phyloP scores from a whole-genome alignment of 2,113 vertebrate genomes.

The Gulo gulo region DNA sequence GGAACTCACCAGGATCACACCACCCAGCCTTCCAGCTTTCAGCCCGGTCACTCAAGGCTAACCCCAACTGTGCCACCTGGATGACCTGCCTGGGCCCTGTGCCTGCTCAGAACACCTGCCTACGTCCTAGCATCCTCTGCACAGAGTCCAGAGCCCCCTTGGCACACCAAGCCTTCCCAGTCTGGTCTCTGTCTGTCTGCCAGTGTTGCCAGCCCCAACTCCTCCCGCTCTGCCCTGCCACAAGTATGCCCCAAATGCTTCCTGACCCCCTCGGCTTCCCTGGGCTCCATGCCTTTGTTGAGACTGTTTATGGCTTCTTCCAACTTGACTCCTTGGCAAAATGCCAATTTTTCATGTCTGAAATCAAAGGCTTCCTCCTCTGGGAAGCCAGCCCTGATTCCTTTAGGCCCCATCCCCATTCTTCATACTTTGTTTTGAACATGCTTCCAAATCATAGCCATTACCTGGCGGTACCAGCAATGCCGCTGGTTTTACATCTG shows the following conservation, averaged over 20 bases:
- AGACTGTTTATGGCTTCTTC: neutral
- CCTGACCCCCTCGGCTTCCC: neutral
- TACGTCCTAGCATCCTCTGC: neutral
- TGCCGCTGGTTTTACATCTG: neutral
- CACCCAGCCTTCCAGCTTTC: neutral
- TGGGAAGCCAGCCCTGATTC: neutral
- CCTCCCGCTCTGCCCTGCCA: fast-evolving
- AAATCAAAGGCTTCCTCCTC: neutral
- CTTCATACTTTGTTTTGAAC: neutral
- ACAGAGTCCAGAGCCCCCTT: neutral
- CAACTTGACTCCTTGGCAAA: neutral
- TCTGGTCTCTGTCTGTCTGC: neutral
- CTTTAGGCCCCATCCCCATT: neutral
- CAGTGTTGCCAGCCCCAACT: neutral
- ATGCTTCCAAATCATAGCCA: neutral
- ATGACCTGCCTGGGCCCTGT: neutral
- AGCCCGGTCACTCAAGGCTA: neutral
- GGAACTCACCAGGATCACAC: neutral
- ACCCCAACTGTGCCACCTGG: neutral
- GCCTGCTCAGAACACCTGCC: neutral
- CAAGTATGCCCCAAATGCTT: fast-evolving
- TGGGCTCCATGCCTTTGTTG: neutral
- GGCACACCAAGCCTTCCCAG: neutral
- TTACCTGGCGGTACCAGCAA: neutral
- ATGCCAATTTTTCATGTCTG: neutral